Percentiles rank a stretch among this genome's conserved stretches.
Conservation (phyloP, 1,140 invertebrate genomes). For the Penaeus japonicus region DNA sequence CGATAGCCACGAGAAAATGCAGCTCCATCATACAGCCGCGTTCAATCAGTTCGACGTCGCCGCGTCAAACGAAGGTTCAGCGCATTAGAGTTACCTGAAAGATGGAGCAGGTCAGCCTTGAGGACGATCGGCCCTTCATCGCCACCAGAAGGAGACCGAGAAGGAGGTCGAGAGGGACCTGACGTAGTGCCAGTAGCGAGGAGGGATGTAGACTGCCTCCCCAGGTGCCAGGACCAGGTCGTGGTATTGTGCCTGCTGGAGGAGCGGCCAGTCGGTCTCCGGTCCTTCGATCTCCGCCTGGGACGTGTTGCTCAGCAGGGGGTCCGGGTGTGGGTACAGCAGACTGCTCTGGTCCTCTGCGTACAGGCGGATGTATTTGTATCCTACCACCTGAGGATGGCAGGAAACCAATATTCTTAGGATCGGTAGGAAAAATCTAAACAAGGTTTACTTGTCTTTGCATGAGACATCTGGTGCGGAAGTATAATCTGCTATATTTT, state of each 20-base stretch:
- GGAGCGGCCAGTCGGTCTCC: conserved; percentile 63
- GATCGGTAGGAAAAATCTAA: too few species aligned
- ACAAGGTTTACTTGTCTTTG: too few species aligned
- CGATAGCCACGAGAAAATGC: neutral
- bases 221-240: conserved; percentile 69
- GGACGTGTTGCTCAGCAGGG: conserved; percentile 80
- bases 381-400: conserved; percentile 74
- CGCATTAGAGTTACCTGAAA: neutral
- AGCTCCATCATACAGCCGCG: too few species aligned
- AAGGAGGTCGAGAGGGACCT: conserved; percentile 70
- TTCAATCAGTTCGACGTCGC: too few species aligned
- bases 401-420: neutral
- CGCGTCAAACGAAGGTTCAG: too few species aligned
- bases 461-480: neutral
- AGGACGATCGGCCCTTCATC: conserved; percentile 29
- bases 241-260: conserved; percentile 25
- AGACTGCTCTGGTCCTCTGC: conserved; percentile 73
- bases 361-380: conserved; percentile 86
- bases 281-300: conserved; percentile 70
- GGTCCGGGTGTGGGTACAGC: conserved; percentile 83
- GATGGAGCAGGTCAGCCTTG: neutral
- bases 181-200: conserved; percentile 72
- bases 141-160: conserved; percentile 73
- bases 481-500: neutral
- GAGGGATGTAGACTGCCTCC: conserved; percentile 71